Conservation (phyloP, 2,113 vertebrate genomes). For the Neogobius melanostomus region DNA sequence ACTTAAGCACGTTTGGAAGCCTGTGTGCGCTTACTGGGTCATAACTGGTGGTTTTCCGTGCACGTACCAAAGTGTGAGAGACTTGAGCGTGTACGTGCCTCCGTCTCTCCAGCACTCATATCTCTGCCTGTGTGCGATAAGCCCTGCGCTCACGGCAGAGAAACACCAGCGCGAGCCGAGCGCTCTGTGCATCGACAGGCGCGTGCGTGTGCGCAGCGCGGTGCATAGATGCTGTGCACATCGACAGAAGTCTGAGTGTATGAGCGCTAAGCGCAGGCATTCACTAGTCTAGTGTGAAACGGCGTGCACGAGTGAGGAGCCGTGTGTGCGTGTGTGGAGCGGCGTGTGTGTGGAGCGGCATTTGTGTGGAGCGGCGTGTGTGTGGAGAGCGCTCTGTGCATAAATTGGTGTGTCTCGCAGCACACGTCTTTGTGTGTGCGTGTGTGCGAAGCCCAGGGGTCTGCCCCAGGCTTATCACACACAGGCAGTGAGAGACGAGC, state of each 20-base stretch:
- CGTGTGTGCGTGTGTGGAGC: slow-evolving; percentile 20
- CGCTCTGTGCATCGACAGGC: slow-evolving; percentile 57
- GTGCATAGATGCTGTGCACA: no score
- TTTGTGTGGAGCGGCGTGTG: slow-evolving; percentile 43
- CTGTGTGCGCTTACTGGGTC: slow-evolving; percentile 61
- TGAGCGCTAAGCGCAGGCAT: no score
- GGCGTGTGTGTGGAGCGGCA: slow-evolving; percentile 38
- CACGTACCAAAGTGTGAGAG: slow-evolving; percentile 14
- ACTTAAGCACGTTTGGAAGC: slow-evolving; percentile 47
- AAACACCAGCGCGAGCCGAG: slow-evolving; percentile 71
- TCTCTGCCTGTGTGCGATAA: slow-evolving; percentile 74
- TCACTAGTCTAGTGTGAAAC: no score
- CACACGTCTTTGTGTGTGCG: slow-evolving; percentile 21
- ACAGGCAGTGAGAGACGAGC: slow-evolving; percentile 76
- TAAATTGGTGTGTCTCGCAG: slow-evolving; percentile 59
- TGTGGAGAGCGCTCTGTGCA: slow-evolving; percentile 42
- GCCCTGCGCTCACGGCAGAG: slow-evolving; percentile 68
- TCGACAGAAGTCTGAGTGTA: slow-evolving; percentile 14
- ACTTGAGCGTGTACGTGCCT: slow-evolving; percentile 27
- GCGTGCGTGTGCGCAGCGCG: slow-evolving; percentile 21
- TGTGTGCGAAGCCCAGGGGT: slow-evolving; percentile 65
- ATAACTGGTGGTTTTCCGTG: slow-evolving; percentile 43
- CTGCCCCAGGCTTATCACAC: slow-evolving; percentile 78
- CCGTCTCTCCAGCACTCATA: slow-evolving; percentile 63
- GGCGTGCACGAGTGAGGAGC: no score